Evolutionary conservation across 1,140 invertebrate genomes (phyloP).

Genomic region (Tetranychus cinnabarinus): DNA sequence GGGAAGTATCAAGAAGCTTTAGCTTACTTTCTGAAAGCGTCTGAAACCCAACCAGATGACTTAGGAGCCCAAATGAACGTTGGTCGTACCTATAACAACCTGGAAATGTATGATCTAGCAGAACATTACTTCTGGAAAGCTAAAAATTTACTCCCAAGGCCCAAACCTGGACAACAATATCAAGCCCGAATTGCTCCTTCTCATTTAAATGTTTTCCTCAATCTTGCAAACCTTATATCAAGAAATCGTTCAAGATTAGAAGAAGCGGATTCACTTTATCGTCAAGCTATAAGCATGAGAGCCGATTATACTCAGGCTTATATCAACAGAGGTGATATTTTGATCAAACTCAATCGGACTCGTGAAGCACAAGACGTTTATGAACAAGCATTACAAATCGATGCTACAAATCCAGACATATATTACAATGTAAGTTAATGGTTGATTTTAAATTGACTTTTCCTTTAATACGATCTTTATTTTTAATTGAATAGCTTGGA

Average conservation of each 20-base stretch:
- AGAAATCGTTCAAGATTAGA: constrained; percentile 19
- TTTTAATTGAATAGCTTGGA: constrained; percentile 39
- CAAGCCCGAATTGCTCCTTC: constrained; percentile 84
- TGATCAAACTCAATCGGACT: constrained; percentile 77
- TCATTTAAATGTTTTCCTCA: constrained; percentile 25
- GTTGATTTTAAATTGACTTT: background rate
- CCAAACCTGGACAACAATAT: constrained; percentile 57
- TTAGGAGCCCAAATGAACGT: constrained; percentile 75
- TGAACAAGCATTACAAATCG: constrained; percentile 69
- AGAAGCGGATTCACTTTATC: constrained; percentile 19
- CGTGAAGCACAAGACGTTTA: constrained; percentile 87
- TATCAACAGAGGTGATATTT: constrained; percentile 82
- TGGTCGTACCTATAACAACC: constrained; percentile 71
- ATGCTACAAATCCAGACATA: constrained; percentile 83
- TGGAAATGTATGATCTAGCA: constrained; percentile 70
- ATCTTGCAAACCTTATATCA: constrained; percentile 22
- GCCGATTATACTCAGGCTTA: background rate
- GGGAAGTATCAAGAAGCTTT: constrained; percentile 59
- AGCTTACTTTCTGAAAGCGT: constrained; percentile 66
- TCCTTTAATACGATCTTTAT: background rate
- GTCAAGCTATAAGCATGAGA: background rate
- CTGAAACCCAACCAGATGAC: background rate
- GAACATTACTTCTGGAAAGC: constrained; percentile 48
- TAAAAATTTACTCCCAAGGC: background rate
- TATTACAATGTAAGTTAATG: constrained; percentile 66